Conservation (phyloP, 2,113 vertebrate genomes). For the Erpornis zantholeuca region DNA sequence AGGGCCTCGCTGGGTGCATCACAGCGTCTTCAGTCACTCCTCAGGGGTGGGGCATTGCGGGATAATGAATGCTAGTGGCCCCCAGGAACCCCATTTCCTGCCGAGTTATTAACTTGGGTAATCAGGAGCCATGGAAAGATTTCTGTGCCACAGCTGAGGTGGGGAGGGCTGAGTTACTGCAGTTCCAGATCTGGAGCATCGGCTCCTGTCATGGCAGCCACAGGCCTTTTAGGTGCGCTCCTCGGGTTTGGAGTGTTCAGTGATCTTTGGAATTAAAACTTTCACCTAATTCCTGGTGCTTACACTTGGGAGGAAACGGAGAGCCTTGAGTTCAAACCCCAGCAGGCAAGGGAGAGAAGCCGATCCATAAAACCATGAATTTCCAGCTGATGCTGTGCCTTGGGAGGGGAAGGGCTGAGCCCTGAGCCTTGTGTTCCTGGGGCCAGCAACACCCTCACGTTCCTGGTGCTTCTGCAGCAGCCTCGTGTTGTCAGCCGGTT, state of each 20-base stretch:
- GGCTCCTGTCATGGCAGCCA: not conserved
- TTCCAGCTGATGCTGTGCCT: not conserved
- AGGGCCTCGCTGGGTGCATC: not conserved
- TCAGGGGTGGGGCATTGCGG: not conserved
- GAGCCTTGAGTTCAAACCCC: not conserved
- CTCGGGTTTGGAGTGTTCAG: not conserved
- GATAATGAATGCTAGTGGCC: not conserved
- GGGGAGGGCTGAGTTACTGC: not conserved
- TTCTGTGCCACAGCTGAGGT: not conserved
- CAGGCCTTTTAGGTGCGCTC: not conserved
- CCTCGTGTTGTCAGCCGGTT: fast-evolving
- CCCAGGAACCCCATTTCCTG: not conserved
- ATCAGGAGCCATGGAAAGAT: not conserved
- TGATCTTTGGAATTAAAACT: not conserved
- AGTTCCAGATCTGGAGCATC: not conserved
- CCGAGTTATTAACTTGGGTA: not conserved
- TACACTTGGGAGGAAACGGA: not conserved
- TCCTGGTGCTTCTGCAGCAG: not conserved
- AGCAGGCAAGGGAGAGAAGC: not conserved
- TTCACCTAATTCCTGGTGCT: not conserved
- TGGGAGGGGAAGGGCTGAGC: not conserved
- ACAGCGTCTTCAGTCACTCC: not conserved
- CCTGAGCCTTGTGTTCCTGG: fast-evolving
- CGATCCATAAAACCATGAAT: fast-evolving
- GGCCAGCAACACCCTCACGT: no score